Evolutionary conservation across 2,113 vertebrate species (phyloP), one percentile per base, ranked within the genome.

Genomic region (Oxygymnocypris stewartii): DNA sequence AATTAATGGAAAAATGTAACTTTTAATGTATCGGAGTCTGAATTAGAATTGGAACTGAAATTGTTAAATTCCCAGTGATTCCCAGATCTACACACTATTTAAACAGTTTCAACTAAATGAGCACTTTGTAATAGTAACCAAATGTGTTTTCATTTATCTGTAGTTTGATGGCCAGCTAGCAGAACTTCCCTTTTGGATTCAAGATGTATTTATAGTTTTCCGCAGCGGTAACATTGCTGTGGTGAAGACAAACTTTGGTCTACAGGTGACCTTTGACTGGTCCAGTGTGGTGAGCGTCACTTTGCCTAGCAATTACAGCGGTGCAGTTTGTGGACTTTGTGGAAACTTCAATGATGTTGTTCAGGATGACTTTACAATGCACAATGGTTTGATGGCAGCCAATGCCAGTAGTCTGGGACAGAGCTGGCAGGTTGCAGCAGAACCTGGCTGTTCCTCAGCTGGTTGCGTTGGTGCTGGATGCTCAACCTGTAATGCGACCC

Each of bases 251-350:
- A 86, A 10, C 14, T 93, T 92, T 31, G 92, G 93, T 84, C 91
- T 94, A 81, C 90, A 87, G 0, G 86, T 94, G 89, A 93, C 89
- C 59, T 94, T 93, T 88, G 90, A 94, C 90, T 93, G 92, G 92
- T 59, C 18, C 23, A 92, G 89, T 83, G 82, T 35, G 2, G 86
- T 87, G 14, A 85, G 5, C 0, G 82, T 94, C 59, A 90, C 87
- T 44, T 82, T 94, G 47, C 91, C 93, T 18, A 89, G 88, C 83
- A 85, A 44, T 89, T 93, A 92, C 79, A 84, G 90, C 28, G 73
- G 76, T 6, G 84, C 85, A 0, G 89, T 94, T 11, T 92, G 91
- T 9, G 92, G 94, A 20, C 88, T 94, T 84, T 94, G 94, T 77
- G 93, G 93, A 78, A 92, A 93, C 87, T 90, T 92, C 88, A 93